A percentile compares a stretch with the other conserved stretches of the same genome.
These are phyloP conservation scores for Pantala flavescens DNA, from an alignment of 1,140 invertebrate genomes.

Conservation along the genomic window DNA sequence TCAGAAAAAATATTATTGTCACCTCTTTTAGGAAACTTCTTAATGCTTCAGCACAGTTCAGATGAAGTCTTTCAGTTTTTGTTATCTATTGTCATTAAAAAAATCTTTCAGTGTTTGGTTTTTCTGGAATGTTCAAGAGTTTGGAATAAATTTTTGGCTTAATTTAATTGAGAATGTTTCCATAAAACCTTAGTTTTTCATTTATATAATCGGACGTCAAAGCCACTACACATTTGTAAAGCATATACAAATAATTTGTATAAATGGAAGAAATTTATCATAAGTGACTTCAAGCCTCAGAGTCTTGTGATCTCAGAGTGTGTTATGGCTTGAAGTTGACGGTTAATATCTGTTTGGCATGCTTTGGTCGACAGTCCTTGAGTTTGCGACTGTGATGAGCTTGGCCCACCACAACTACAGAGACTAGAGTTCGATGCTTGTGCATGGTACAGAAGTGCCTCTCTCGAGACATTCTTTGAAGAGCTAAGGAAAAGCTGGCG, in stretches of 20 bases:
- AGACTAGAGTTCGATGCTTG: neutral
- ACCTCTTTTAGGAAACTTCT: neutral
- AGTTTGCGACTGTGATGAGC: neutral
- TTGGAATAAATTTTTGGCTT: neutral
- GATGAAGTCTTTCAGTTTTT: neutral
- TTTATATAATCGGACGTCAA: neutral
- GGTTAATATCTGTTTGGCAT: neutral
- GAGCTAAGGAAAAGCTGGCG: neutral
- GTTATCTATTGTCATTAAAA: neutral
- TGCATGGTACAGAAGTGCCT: neutral
- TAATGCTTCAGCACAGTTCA: neutral
- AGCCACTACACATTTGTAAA: neutral
- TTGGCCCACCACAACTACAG: neutral
- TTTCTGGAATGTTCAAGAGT: neutral
- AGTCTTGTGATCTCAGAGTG: slow-evolving; percentile 4
- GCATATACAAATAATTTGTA: neutral
- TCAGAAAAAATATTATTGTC: slow-evolving; percentile 9
- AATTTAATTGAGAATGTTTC: neutral
- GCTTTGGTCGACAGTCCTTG: neutral
- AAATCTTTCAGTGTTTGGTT: neutral
- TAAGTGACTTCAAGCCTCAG: neutral
- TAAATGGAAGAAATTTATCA: neutral
- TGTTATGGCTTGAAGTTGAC: neutral
- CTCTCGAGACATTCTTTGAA: neutral
- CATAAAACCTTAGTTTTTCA: neutral